phyloP scores from a whole-genome alignment of 2,113 vertebrate genomes.

The Ochotona princeps region DNA sequence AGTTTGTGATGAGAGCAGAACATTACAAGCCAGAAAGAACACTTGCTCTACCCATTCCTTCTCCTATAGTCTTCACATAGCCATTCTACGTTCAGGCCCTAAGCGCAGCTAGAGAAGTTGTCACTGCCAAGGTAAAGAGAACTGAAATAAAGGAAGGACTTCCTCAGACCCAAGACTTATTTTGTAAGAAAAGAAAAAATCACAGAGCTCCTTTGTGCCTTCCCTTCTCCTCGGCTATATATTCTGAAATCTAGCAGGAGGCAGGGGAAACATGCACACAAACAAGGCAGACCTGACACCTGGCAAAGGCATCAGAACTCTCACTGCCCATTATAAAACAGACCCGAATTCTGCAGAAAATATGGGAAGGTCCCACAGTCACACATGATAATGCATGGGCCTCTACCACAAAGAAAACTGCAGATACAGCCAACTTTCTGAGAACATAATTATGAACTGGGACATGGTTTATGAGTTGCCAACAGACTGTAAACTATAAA shows the following conservation, averaged over 20 bases:
- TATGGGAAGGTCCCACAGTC: not conserved
- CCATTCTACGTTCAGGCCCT: not conserved
- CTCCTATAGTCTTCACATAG: not conserved
- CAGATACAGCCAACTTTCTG: not conserved
- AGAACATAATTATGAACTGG: not conserved
- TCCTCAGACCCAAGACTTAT: not conserved
- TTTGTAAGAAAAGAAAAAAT: not conserved
- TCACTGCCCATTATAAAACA: not conserved
- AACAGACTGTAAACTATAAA: conserved; percentile 16
- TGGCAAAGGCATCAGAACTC: not conserved
- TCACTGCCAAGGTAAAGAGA: not conserved
- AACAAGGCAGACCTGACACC: not conserved
- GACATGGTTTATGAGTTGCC: not conserved
- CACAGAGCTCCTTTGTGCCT: not conserved
- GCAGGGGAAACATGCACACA: not conserved
- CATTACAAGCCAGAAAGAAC: not conserved
- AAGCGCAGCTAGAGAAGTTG: not conserved
- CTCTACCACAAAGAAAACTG: not conserved
- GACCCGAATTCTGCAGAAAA: not conserved
- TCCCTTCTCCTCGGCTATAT: not conserved
- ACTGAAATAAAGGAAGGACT: not conserved
- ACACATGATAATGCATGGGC: not conserved
- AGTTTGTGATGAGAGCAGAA: not conserved
- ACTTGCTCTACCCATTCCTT: not conserved
- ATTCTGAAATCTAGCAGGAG: not conserved